Evolutionary conservation across 2,113 vertebrate genomes (phyloP).

Genomic region (Vulpes lagopus): DNA sequence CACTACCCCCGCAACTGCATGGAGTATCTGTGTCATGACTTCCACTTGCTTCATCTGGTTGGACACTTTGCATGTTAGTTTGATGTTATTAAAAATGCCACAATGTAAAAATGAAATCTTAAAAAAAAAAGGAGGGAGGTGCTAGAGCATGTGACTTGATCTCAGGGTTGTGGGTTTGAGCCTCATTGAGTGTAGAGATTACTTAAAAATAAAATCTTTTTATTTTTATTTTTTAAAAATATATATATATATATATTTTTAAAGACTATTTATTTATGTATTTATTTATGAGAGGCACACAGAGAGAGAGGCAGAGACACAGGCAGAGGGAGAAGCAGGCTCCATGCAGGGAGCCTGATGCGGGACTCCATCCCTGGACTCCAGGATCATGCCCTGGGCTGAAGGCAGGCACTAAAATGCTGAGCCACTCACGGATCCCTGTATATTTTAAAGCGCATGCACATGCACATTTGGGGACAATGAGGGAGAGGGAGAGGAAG

Average conservation of each 20-base stretch:
- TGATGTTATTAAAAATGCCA: background rate
- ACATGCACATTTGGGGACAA: background rate
- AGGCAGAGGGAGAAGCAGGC: no score
- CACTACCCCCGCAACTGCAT: background rate
- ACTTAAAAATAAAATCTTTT: background rate
- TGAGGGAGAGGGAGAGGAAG: background rate
- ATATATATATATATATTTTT: no score
- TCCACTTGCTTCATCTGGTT: background rate
- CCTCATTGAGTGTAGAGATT: background rate
- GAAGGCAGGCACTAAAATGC: no score
- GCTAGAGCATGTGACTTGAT: background rate
- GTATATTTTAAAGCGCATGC: background rate
- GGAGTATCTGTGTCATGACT: background rate
- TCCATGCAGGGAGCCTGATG: no score
- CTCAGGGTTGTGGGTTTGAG: background rate
- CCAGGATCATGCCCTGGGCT: no score
- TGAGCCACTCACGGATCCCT: no score
- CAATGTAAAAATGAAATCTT: background rate
- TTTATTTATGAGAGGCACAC: no score
- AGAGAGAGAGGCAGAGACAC: no score
- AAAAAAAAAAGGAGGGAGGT: background rate
- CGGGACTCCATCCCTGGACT: no score
- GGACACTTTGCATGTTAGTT: background rate
- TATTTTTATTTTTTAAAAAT: background rate
- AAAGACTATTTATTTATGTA: no score